phyloP scores from a whole-genome alignment of 2,113 vertebrate genomes.

The Pituophis catenifer region DNA sequence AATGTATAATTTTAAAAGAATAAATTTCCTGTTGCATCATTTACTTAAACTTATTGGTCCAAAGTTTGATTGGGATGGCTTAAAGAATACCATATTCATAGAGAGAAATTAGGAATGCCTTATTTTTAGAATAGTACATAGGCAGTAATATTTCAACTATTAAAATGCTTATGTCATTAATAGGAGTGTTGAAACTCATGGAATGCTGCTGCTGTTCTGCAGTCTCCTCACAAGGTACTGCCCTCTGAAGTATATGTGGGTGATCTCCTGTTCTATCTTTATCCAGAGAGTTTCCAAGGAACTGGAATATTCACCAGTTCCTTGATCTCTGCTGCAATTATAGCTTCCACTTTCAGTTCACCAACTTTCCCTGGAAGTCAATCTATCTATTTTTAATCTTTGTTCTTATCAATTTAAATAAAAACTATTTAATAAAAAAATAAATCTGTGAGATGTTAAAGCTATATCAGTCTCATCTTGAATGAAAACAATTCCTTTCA shows the following conservation, averaged over 20 bases:
- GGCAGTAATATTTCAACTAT: conserved; percentile 19
- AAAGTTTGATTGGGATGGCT: neutral
- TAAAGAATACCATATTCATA: neutral
- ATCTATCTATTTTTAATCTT: neutral
- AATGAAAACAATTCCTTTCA: neutral
- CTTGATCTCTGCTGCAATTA: neutral
- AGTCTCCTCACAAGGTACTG: neutral
- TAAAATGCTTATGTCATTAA: neutral
- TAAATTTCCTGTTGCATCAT: neutral
- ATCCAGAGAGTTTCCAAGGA: neutral
- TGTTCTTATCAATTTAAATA: neutral
- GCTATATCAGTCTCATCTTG: neutral
- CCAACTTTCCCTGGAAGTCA: neutral
- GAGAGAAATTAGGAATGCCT: neutral
- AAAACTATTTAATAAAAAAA: neutral
- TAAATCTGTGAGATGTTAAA: neutral
- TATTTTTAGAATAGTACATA: neutral
- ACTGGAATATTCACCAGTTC: neutral
- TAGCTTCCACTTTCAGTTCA: neutral
- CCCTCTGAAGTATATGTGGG: neutral
- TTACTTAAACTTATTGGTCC: neutral
- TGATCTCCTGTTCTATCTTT: neutral
- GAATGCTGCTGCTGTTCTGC: neutral
- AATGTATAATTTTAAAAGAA: conserved; percentile 39
- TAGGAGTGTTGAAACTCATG: neutral